These are phyloP conservation scores for Salticus scenicus DNA, from an alignment of 2,888 invertebrate genomes.

Conservation along the genomic window DNA sequence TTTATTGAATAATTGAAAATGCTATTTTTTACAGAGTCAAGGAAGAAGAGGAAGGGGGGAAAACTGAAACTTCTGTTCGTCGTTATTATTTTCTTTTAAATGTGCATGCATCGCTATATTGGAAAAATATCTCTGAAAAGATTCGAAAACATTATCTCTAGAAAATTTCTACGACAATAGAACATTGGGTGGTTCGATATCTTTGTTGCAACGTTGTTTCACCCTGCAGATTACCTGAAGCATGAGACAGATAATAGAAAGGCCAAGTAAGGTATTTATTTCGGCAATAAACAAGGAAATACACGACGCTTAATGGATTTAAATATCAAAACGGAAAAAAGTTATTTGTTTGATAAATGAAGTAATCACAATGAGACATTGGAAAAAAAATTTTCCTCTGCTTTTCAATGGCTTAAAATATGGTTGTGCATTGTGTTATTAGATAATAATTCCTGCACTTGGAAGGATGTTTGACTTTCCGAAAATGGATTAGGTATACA, in stretches of 20 bases:
- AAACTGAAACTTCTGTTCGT: constrained; percentile 12
- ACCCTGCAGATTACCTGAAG: constrained; percentile 37
- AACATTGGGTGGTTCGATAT: constrained; percentile 48
- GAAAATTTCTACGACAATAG: constrained; percentile 38
- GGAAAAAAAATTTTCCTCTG: background rate
- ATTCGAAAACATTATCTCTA: constrained; percentile 51
- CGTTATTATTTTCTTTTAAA: constrained; percentile 49
- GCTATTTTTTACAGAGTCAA: no score
- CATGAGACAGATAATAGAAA: constrained; percentile 53
- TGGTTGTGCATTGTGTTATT: background rate
- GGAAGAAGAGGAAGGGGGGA: no score
- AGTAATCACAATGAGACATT: background rate
- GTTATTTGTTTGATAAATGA: constrained; percentile 15
- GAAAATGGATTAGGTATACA: background rate
- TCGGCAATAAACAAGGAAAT: constrained; percentile 34
- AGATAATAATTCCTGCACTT: background rate
- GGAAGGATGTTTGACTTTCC: background rate
- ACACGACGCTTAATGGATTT: constrained; percentile 4
- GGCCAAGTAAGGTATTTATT: constrained; percentile 25
- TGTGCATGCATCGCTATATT: constrained; percentile 35
- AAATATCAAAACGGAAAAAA: constrained; percentile 12
- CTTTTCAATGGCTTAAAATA: background rate
- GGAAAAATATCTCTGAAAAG: constrained; percentile 39
- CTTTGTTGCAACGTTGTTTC: constrained; percentile 19
- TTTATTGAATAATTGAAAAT: constrained; percentile 57